These are phyloP conservation scores for Pipistrellus pygmaeus DNA, from an alignment of 2,797 vertebrate species.

Conservation along the genomic window DNA sequence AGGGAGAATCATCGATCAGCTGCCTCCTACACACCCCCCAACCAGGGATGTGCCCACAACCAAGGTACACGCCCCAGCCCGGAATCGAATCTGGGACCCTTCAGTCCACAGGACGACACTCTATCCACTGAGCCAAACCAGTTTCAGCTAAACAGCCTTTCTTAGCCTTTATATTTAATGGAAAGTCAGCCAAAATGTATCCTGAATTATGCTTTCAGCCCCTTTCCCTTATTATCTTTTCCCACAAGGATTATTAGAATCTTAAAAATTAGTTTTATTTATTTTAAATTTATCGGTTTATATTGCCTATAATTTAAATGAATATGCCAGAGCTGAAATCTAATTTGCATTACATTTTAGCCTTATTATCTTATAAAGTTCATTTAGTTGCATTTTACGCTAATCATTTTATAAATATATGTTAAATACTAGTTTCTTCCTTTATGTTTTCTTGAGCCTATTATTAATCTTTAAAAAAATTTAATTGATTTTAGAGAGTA, in stretches of 20 bases:
- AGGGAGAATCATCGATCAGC: too few relatives aligned
- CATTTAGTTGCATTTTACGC: conserved; percentile 7
- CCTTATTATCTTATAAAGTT: conserved; percentile 15
- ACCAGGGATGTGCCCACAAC: too few relatives aligned
- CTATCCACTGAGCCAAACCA: too few relatives aligned
- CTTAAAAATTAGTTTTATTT: conserved; percentile 3
- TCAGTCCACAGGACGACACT: too few relatives aligned
- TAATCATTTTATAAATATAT: background rate
- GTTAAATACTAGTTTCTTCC: background rate
- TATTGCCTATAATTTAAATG: conserved; percentile 14
- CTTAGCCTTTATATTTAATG: conserved; percentile 24
- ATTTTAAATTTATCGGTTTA: conserved; percentile 32
- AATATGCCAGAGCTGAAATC: conserved; percentile 38
- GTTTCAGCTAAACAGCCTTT: background rate
- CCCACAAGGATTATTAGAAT: background rate
- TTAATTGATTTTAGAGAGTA: too few relatives aligned
- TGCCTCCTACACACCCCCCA: too few relatives aligned
- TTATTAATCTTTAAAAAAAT: background rate
- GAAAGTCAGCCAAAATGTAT: conserved; percentile 15
- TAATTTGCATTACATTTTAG: background rate
- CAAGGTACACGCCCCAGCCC: too few relatives aligned
- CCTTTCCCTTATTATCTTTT: background rate
- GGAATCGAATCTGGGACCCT: too few relatives aligned
- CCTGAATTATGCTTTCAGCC: background rate
- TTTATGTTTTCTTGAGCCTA: conserved; percentile 29